Conservation (phyloP, 2,113 vertebrate genomes). For the Neodon shergylaensis region DNA sequence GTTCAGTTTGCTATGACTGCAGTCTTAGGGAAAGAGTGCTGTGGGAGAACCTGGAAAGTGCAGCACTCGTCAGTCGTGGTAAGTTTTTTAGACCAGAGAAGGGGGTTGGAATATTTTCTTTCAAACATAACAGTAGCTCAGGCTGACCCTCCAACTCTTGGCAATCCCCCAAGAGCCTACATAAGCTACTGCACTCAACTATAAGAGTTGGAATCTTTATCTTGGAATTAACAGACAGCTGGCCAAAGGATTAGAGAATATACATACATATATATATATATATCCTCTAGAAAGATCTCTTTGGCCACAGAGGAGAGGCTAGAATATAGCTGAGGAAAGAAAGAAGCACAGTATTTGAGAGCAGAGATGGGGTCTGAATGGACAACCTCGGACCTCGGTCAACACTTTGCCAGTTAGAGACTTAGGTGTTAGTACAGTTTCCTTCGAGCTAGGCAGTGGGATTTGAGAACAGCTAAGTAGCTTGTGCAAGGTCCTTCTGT, state of each 20-base stretch:
- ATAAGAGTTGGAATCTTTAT: background rate
- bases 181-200: background rate
- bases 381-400: background rate
- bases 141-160: background rate
- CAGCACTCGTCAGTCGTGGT: background rate
- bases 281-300: conserved; percentile 29
- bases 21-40: background rate
- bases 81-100: background rate
- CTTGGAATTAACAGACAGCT: conserved; percentile 11
- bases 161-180: background rate
- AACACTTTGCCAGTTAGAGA: conserved; percentile 37
- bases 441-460: background rate
- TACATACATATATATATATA: too few relatives aligned
- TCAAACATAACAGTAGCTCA: background rate
- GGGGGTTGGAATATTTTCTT: conserved; percentile 3
- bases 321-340: background rate
- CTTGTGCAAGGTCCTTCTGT: background rate
- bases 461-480: background rate
- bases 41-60: background rate
- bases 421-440: background rate
- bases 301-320: background rate
- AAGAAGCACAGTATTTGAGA: conserved; percentile 4
- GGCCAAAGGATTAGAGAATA: conserved; percentile 8
- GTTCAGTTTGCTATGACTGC: background rate
- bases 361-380: background rate